Evolutionary conservation across 1,140 invertebrate species (phyloP).

Genomic region (Arion vulgaris): DNA sequence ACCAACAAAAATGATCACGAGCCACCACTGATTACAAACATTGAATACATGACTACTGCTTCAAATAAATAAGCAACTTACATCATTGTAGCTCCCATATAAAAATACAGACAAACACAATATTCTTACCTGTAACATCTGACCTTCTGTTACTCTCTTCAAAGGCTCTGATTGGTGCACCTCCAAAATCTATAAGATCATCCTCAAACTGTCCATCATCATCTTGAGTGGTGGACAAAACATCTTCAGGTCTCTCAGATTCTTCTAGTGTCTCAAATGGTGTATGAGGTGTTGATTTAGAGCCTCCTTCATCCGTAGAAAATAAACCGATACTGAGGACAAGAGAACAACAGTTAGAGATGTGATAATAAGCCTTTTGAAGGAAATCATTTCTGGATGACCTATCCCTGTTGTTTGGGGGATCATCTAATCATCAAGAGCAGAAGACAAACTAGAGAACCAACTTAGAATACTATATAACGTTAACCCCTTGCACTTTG

Average conservation of each 20-base stretch:
- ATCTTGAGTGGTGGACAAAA: neutral
- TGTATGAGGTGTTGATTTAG: neutral
- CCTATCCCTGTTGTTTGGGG: no score
- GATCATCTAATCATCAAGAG: no score
- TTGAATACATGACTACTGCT: no score
- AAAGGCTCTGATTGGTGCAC: constrained; percentile 25
- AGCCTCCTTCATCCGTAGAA: constrained; percentile 3
- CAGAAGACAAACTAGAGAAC: no score
- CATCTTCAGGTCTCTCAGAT: neutral
- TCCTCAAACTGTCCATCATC: constrained; percentile 28
- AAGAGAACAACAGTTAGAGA: neutral
- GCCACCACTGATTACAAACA: no score
- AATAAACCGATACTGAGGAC: constrained; percentile 13
- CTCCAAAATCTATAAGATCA: constrained; percentile 20
- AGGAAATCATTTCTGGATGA: no score
- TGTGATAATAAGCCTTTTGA: no score
- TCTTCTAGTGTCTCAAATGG: constrained; percentile 1
- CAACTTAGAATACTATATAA: no score
- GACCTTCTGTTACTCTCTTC: constrained; percentile 24
- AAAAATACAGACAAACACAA: neutral
- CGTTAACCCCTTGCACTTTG: no score
- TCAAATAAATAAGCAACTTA: no score
- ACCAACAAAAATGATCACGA: no score
- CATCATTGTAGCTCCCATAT: no score
- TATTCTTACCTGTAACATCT: constrained; percentile 18